phyloP scores from a whole-genome alignment of 2,113 vertebrate species.

The Setophaga kirtlandii region DNA sequence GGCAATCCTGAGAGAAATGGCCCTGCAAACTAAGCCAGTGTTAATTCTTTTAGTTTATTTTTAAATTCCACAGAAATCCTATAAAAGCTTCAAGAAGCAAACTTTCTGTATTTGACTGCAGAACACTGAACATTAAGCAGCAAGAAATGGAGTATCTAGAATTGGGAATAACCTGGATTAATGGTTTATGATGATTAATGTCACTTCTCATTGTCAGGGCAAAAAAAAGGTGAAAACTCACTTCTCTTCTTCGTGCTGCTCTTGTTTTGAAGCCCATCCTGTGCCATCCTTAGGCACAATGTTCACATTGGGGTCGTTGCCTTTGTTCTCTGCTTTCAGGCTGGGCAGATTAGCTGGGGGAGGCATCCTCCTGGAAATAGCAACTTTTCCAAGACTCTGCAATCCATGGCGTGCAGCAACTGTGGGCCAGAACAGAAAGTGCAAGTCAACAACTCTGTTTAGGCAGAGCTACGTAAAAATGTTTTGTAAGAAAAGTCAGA shows the following conservation, averaged over 20 bases:
- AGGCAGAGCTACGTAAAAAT: neutral
- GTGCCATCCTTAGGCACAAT: conserved; percentile 98
- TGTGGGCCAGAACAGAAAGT: conserved; percentile 46
- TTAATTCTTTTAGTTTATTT: neutral
- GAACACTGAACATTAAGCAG: neutral
- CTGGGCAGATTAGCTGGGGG: conserved; percentile 97
- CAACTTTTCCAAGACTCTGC: conserved; percentile 99
- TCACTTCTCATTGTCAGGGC: neutral
- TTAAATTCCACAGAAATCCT: neutral
- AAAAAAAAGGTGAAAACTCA: conserved; percentile 47
- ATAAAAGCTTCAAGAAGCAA: neutral
- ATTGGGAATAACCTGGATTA: neutral
- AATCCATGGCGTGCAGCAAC: conserved; percentile 98
- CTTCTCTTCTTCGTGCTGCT: conserved; percentile 93
- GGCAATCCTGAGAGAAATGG: neutral
- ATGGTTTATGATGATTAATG: too few relatives aligned
- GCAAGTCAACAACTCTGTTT: neutral
- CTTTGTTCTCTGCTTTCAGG: conserved; percentile 98
- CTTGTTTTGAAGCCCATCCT: conserved; percentile 94
- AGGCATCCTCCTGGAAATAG: conserved; percentile 95
- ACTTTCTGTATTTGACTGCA: neutral
- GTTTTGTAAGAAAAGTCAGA: neutral
- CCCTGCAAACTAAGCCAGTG: neutral
- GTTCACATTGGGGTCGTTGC: conserved; percentile 98
- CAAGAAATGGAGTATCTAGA: neutral